A percentile compares a stretch with the other conserved stretches of the same genome.
Evolutionary conservation across 2,797 vertebrate genomes (phyloP).

Genomic region (Sebastes taczanowskii): DNA sequence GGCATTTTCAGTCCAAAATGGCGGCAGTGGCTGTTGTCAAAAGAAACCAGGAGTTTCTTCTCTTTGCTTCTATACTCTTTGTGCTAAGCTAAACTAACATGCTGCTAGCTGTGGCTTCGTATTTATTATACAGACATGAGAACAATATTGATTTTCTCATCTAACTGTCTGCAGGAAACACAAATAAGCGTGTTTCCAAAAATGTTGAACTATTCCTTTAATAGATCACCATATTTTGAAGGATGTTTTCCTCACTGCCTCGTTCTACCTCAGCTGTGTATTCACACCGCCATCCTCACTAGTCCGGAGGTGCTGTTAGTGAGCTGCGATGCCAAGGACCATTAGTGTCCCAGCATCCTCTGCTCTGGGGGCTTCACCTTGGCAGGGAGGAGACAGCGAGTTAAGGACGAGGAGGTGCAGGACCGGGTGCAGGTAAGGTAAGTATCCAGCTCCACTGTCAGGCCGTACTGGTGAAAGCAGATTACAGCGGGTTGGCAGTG

Average conservation of each 20-base stretch:
- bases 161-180: not conserved
- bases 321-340: constrained; percentile 38
- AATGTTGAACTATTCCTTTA: not conserved
- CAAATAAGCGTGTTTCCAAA: not conserved
- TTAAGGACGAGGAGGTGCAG: constrained; percentile 39
- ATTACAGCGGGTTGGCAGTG: constrained; percentile 38
- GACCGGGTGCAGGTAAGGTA: constrained; percentile 28
- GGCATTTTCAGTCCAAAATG: not conserved
- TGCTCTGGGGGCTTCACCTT: constrained; percentile 45
- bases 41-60: not conserved
- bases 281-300: constrained; percentile 18
- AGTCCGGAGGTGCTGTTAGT: constrained; percentile 34
- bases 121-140: not conserved
- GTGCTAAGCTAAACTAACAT: not conserved
- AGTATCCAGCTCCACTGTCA: constrained; percentile 29
- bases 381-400: constrained; percentile 30
- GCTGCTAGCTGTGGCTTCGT: not conserved
- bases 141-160: not conserved
- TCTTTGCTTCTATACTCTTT: not conserved
- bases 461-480: constrained; percentile 38
- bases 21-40: no score
- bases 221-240: not conserved
- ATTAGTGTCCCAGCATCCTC: constrained; percentile 59
- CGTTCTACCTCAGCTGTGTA: not conserved
- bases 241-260: not conserved